Base-by-base conservation (phyloP, 2,797 vertebrate species). In the Melanotaenia trifasciata region DNA sequence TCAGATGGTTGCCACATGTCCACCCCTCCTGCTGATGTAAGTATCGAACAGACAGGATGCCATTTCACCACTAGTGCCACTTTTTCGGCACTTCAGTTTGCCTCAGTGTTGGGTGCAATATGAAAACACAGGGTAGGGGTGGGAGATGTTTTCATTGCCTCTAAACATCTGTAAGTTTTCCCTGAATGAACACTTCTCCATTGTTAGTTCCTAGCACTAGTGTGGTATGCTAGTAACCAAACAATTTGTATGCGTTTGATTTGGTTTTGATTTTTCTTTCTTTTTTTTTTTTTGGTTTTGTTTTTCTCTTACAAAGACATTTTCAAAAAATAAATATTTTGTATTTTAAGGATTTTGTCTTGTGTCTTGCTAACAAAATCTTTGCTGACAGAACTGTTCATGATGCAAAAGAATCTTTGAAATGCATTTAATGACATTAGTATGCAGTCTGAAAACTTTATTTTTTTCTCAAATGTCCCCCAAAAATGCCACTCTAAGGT, bases 261-360 rank as follows among this genome's bases (percentile, higher is more conserved):
- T 90, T 90, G 78, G 84, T 83, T 91, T 84, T 62, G 28, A 64
- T 76, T 85, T 65, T 68, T 78, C 73, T 63, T 68, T 47, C 64
- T 60, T 58, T 18, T 76, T 80, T 59, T 30, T 35, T n/a, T 9
- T 26, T 86, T 83, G 26, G 63, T 65, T 12, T 79, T 84, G 84
- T 26, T 13, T 12, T 53, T 11, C 89, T 92, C 91, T 93, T 89
- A 84, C 88, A 89, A 92, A 89, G 81, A 93, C 91, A 92, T 92
- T 94, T 94, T 92, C 84, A 88, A 94, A 93, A 43, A 94, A 94
- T 93, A 94, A 93, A 93, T 94, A 93, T 94, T 94, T 94, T 94
- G 92, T 94, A 94, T 94, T 93, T 93, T 93, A 93, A 87, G 81
- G 81, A 81, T 79, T 89, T 88, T 90, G 89, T 91, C 86, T 87